Base-by-base conservation (phyloP, 2,113 vertebrate species). In the Glaucomys volans region DNA sequence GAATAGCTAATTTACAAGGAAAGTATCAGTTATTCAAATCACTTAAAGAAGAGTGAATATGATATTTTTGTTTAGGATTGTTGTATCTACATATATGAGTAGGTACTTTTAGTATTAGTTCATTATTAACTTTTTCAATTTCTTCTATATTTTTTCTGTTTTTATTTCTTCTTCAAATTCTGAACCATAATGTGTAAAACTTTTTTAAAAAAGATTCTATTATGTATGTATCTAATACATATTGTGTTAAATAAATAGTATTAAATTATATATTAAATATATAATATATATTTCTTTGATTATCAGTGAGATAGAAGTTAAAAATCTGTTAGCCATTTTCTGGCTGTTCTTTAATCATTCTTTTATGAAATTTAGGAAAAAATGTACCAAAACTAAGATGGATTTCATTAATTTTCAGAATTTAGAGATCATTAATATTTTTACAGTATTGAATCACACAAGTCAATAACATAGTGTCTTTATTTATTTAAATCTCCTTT, bases 331-430 rank as follows among this genome's bases (percentile, higher is more conserved):
- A n/a, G 18, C 8, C 5, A 47, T 59, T 91, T 40, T 92, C 54
- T 85, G 35, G 1, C 79, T 18, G 32, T 47, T 90, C 4, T 67
- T 83, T 89, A 76, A 28, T 77, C 8, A 69, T 72, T 95, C 18
- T 84, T 79, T 85, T 57, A 64, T 71, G 8, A 69, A 89, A 20
- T 67, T 42, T 30, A 44, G n/a, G 14, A 32, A 54, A 62, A 84
- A 84, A 84, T 69, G 4, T 5, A 28, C 12, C 18, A 75, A 32
- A 90, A 82, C 57, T 79, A 74, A 90, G 87, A 37, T 84, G 57
- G 3, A 79, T 91, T 74, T 93, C 11, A 57, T 86, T 93, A 87
- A 54, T 66, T 72, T 93, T 93, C 44, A 90, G 37, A 64, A 79
- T 67, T 88, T 95, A 22, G 35, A 91, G 20, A 67, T 74, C 28